phyloP scores from a whole-genome alignment of 1,140 invertebrate genomes.

The Rhyacophila brunnea region DNA sequence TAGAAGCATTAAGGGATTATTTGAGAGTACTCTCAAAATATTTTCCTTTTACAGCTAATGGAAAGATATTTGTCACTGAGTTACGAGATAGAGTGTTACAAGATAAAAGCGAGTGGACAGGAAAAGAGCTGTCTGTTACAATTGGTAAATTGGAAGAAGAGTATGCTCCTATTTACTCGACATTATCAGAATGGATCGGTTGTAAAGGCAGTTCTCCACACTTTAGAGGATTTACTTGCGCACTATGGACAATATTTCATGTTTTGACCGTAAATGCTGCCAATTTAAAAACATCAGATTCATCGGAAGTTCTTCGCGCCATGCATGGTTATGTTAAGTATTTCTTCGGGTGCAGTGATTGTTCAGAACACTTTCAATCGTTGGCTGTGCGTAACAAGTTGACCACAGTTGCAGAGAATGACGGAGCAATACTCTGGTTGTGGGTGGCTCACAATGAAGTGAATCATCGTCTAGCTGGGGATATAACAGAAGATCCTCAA shows the following conservation, averaged over 20 bases:
- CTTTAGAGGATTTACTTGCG: conserved; percentile 90
- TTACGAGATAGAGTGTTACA: conserved; percentile 50
- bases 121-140: conserved; percentile 57
- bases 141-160: conserved; percentile 54
- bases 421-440: conserved; percentile 86
- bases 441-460: conserved; percentile 95
- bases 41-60: conserved; percentile 70
- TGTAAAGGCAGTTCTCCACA: conserved; percentile 76
- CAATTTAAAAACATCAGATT: conserved; percentile 50
- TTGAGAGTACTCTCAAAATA: conserved; percentile 67
- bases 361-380: conserved; percentile 79
- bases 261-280: conserved; percentile 82
- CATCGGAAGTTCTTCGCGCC: conserved; percentile 69
- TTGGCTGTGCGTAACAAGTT: conserved; percentile 73
- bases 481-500: conserved; percentile 85
- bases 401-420: conserved; percentile 63
- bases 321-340: conserved; percentile 88
- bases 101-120: conserved; percentile 52
- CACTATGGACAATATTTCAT: conserved; percentile 94
- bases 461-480: conserved; percentile 82
- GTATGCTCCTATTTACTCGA: conserved; percentile 57
- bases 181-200: conserved; percentile 70
- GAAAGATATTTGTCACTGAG: conserved; percentile 62
- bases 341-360: conserved; percentile 94
- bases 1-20: conserved; percentile 72